phyloP scores from a whole-genome alignment of 2,888 invertebrate species.

The Byasa hedistus region DNA sequence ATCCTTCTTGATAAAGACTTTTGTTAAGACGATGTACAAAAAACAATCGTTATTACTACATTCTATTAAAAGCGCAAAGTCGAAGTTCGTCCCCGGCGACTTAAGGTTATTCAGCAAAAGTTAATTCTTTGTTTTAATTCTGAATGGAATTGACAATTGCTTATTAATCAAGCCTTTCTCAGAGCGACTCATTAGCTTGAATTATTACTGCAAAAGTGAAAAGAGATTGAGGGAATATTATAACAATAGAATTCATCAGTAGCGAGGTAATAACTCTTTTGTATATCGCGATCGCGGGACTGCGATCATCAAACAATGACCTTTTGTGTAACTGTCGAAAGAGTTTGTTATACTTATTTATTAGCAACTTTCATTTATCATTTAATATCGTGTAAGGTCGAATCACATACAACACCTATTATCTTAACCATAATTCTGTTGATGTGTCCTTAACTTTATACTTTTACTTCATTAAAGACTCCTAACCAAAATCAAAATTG shows the following conservation, averaged over 20 bases:
- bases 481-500: neutral
- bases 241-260: conserved; percentile 27
- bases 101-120: conserved; percentile 14
- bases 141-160: conserved; percentile 30
- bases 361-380: no score
- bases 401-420: no score
- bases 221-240: conserved; percentile 29
- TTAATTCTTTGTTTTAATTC: conserved; percentile 23
- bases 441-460: no score
- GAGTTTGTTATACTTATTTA: neutral
- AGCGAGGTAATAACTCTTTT: conserved; percentile 20
- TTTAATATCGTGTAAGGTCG: no score
- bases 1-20: no score
- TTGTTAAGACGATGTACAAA: no score
- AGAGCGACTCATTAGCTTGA: conserved; percentile 29
- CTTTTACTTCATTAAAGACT: no score
- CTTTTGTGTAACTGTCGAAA: conserved; percentile 18
- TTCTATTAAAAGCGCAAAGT: conserved; percentile 6
- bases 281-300: conserved; percentile 14
- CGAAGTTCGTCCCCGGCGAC: neutral
- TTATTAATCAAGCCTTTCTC: conserved; percentile 30
- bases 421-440: no score
- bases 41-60: no score
- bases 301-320: conserved; percentile 19
- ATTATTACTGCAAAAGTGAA: conserved; percentile 18